Evolutionary conservation across 92 coral and sea anemone species (phyloP), one percentile per base, ranked within the genome.

Genomic region (Porites divaricata): DNA sequence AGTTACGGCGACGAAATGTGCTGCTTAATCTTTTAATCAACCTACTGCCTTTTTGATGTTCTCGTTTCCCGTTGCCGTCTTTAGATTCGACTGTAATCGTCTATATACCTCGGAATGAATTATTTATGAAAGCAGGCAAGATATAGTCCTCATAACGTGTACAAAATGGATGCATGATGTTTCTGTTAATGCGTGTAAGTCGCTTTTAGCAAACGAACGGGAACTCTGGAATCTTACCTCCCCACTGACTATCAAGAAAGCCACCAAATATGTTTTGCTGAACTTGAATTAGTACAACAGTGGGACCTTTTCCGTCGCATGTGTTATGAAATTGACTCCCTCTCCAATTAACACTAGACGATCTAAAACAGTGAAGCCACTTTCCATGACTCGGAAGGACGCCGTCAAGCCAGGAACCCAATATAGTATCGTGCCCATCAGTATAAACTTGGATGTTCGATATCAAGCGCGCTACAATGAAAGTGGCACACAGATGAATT

Each of bases 241-340:
- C 82, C 82, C 82, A 78, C 45, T 21, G 23, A 19, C 23, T 78
- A 62, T 78, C 82, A 13, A 78, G 72, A 50, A 64, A 78, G 20
- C 82, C 82, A 22, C 82, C 82, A 13, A 78, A 78, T 64, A 78
- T 17, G 26, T 78, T 78, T 26, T 78, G 16, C 21, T 51, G 69
- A 1, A 63, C 69, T 12, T 72, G 71, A 21, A 78, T 78, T 8
- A 78, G 49, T 4, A 51, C 22, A 1, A 78, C 72, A 14, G 82
- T 78, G 11, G 82, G 82, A 11, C 82, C 82, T 64, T 49, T 63
- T 8, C 82, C 82, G 59, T 78, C 72, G 48, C 82, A 78, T 2
- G 13, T 8, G 21, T 5, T 0, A 21, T 78, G 82, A 49, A 78
- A 78, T 0, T 5, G 6, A 12, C 15, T 4, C 2, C 61, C 69